phyloP scores from a whole-genome alignment of 2,888 invertebrate species.

The Pristionchus arcanus region DNA sequence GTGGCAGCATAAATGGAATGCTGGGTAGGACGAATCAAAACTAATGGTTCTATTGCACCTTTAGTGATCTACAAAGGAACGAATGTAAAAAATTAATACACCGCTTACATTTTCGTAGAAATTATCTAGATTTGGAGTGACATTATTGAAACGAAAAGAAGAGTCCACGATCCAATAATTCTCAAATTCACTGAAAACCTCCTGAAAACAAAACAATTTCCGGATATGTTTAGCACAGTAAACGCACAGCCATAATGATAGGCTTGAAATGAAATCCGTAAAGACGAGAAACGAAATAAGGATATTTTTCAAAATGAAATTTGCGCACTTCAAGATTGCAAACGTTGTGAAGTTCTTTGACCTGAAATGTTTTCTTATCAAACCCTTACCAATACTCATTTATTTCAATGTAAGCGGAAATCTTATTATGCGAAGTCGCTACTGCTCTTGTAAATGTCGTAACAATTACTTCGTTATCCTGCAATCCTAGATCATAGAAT shows the following conservation, averaged over 20 bases:
- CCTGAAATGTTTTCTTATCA: conserved; percentile 15
- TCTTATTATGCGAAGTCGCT: too few species aligned
- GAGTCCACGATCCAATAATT: conserved; percentile 36
- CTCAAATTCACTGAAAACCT: background rate
- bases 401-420: too few species aligned
- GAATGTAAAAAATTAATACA: background rate
- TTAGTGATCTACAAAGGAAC: background rate
- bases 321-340: conserved; percentile 55
- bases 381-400: too few species aligned
- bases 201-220: background rate
- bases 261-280: conserved; percentile 54
- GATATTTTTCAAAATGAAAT: conserved; percentile 12
- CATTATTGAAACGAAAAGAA: conserved; percentile 16
- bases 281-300: background rate
- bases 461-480: background rate
- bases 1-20: conserved; percentile 51
- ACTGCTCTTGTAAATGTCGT: too few species aligned
- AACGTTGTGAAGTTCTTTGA: conserved; percentile 23
- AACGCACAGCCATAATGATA: conserved; percentile 49
- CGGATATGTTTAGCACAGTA: background rate
- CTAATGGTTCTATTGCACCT: background rate
- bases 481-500: background rate
- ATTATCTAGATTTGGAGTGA: background rate
- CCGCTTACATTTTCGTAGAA: conserved; percentile 36
- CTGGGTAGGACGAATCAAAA: background rate